Base-by-base conservation (phyloP, 2,888 invertebrate species). In the Pilophorus perplexus region DNA sequence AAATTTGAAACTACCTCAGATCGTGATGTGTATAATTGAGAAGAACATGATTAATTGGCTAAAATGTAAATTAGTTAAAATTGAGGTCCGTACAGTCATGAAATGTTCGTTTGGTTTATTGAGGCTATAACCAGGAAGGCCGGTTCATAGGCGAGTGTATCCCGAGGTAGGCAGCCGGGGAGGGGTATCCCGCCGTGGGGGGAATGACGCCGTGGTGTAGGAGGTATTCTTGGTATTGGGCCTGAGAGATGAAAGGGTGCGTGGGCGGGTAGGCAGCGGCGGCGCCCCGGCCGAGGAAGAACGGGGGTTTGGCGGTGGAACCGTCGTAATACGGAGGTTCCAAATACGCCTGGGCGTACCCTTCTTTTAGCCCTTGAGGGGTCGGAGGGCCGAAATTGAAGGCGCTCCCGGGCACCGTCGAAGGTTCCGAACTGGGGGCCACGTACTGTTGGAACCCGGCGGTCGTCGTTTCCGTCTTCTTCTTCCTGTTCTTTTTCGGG, bases 391-490 rank as follows among this genome's bases (percentile, higher is more conserved):
- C 89, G 74, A 90, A 92, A 75, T 90, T 91, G 73, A 91, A 92
- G 57, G 91, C 90, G 78, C 89, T 90, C 23, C 88, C 86, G 5
- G 90, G 85, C 70, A 90, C 88, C 3, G 84, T 80, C 54, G 87
- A 84, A 70, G 80, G 80, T 67, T 28, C 75, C 72, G 33, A 75
- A 18, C 76, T 73, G 3, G 77, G 78, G 71, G 83, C 82, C 1
- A 82, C 80, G 72, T 54, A 64, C 25, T 64, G 64, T 18, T 64
- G 50, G 20, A 50, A 38, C 16, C 48, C 37, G 5, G 64, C 16
- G 3, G 64, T n/a, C 14, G 48, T 16, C 5, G 52, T 38, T 16
- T 50, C 50, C 6, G 38, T 37, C 1, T 37, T 18, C 22, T 62
- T 48, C 52, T 54, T 64, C 38, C 46, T 25, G 77, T 76, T 20